phyloP scores from a whole-genome alignment of 2,888 invertebrate genomes.

The Andrena praecox region DNA sequence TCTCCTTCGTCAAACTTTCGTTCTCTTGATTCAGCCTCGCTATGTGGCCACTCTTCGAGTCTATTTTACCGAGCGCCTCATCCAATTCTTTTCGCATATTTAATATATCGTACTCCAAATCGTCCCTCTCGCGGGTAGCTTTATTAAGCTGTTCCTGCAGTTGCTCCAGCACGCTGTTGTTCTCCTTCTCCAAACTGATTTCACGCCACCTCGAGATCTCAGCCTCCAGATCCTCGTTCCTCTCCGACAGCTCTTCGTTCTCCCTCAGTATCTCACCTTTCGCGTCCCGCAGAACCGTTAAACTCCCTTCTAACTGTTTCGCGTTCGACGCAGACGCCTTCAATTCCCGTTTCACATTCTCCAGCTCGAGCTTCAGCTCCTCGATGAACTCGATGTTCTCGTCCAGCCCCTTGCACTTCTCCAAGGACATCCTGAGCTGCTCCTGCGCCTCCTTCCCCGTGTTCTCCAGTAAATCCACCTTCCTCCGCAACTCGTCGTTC shows the following conservation, averaged over 20 bases:
- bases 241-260: slow-evolving; percentile 74
- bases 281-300: slow-evolving; percentile 83
- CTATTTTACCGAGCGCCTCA: slow-evolving; percentile 80
- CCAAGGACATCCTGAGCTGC: slow-evolving; percentile 71
- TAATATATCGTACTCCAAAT: slow-evolving; percentile 87
- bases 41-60: slow-evolving; percentile 59
- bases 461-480: slow-evolving; percentile 81
- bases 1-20: slow-evolving; percentile 76
- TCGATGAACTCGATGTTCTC: slow-evolving; percentile 75
- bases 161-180: slow-evolving; percentile 69
- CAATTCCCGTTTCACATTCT: slow-evolving; percentile 81
- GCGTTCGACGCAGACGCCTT: slow-evolving; percentile 81
- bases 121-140: slow-evolving; percentile 86
- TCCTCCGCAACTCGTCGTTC: slow-evolving; percentile 81
- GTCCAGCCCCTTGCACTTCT: slow-evolving; percentile 74
- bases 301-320: slow-evolving; percentile 84
- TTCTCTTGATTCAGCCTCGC: slow-evolving; percentile 71
- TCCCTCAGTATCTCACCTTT: slow-evolving; percentile 84
- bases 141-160: slow-evolving; percentile 72
- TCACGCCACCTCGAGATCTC: slow-evolving; percentile 73
- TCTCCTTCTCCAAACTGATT: slow-evolving; percentile 63
- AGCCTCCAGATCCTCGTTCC: slow-evolving; percentile 76
- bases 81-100: slow-evolving; percentile 87
- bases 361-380: slow-evolving; percentile 76
- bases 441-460: slow-evolving; percentile 75